Evolutionary conservation across 2,797 vertebrate genomes (phyloP), one percentile per base, ranked within the genome.

Genomic region (Syngnathus acus): DNA sequence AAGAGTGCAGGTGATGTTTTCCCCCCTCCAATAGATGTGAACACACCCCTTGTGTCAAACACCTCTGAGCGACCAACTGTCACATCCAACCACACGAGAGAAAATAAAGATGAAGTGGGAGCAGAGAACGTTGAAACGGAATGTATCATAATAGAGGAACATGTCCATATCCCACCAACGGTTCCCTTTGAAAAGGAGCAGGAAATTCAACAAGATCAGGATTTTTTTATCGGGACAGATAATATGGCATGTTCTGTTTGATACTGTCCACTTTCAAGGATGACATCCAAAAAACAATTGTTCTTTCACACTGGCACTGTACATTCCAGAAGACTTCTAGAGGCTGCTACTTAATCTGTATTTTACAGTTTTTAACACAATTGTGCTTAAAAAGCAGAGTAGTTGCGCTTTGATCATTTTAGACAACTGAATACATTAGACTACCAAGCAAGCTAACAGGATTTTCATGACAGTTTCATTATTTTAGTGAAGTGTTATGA

Each of bases 131-230:
- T 16, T 19, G 67, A 75, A 26, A 62, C n/a, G 0, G 69, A 72
- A 50, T 50, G 67, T 58, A 10, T 58, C 47, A 17, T 69, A 26
- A 60, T 67, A 17, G 66, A 68, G 54, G 73, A 66, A 68, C 65
- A 37, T 51, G 23, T 51, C 32, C 14, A 58, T 58, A 58, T 38
- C 17, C 6, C 55, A 38, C 6, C 55, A 38, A 32, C 26, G 0
- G 13, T 6, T 69, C 62, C 38, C 6, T 32, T 8, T 3, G 48
- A 62, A 0, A 66, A 72, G 39, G 68, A 71, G 60, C 69, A 74
- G 26, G 51, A 64, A 1, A 1, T 61, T 10, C 66, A 32, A 9
- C 61, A 70, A 61, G 40, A 72, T 38, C 73, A 82, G 9, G 26
- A 37, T 50, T 45, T 63, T 60, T 67, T 68, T 51, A 63, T 62